Base-by-base conservation (phyloP, 2,888 invertebrate species). In the Teleiodes luculella region DNA sequence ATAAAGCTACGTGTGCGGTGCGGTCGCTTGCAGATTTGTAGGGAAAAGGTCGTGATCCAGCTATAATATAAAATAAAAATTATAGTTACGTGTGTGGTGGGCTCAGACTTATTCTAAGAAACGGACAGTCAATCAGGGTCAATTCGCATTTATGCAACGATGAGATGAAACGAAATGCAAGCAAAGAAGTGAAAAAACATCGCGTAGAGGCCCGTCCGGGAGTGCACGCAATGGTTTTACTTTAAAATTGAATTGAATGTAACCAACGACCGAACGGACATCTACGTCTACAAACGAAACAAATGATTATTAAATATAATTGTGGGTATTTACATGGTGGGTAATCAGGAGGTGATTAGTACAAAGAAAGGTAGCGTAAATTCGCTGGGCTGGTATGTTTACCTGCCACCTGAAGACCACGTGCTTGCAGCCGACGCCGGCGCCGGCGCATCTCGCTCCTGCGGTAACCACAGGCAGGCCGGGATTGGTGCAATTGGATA, bases 401-500 rank as follows among this genome's bases (percentile, higher is more conserved):
- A 41, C 51, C 41, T 41, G 51, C 24, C 24, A 6, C 24, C 24
- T 4, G 24, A 24, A 4, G 18, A 20, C 20, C 10, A 20, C 39
- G 2, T 20, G 18, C 20, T 6, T 20, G 41, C 14, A 41, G 41
- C 24, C 24, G 24, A 6, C 6, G 6, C 24, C 41, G 10, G 41
- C 20, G 28, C 30, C 11, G 16, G 6, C 33, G 20, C n/a, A n/a
- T 13, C 7, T 28, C 30, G 30, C 10, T 13, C 30, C 11, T 13
- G 49, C 53, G 31, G 53, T 51, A 47, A 50, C 83, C 84, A 83
- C 86, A 81, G 76, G 90, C 85, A 90, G 90, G 90, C 90, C 90
- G 90, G 90, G 90, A 88, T 88, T 83, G 90, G 90, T 90, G 90
- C 90, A 90, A 90, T 90, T 76, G 86, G 88, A 82, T 83, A 77